Evolutionary conservation across 2,888 invertebrate genomes (phyloP), one percentile per base, ranked within the genome.

Genomic region (Troides oblongomaculatus): DNA sequence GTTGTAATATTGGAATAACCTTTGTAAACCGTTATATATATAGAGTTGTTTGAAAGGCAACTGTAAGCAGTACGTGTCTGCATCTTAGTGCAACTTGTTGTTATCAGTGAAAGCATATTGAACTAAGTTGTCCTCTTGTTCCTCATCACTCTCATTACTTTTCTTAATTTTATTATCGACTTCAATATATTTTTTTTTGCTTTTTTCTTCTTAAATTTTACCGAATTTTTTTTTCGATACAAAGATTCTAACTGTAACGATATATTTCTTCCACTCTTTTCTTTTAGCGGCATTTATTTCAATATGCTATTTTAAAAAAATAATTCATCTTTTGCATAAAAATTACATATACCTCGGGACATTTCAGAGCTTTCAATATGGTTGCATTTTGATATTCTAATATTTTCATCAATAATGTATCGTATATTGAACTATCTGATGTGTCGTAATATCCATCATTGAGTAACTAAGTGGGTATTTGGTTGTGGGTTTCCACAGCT

Each of bases 11-110:
- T 81, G 77, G 75, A 79, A 73, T 78, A 78, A 78, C 75, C 76
- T 74, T 77, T 82, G 81, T 85, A 83, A 78, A 80, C 74, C 83
- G 79, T 82, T 81, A 82, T 77, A 46, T 46, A 46, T 46, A 85
- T 84, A 88, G 85, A 78, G 73, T 79, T 84, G 83, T 82, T 84
- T 80, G 77, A 74, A 74, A 78, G 83, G 85, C 81, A 83, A 85
- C 81, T 80, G 87, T 89, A 90, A 90, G 92, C 92, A 92, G 90
- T 92, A 90, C 90, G 93, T 93, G 93, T 93, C 93, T 93, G 93
- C 93, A 93, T 93, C 89, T 93, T 93, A 93, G 93, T 92, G 93
- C 93, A 93, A 92, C 83, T 91, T 88, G 88, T 85, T 82, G 81
- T 81, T 81, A 78, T 73, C 71, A 61, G 74, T 78, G 72, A 81